Base-by-base conservation (phyloP, 2,797 vertebrate species). In the Coccyzus lansbergi region DNA sequence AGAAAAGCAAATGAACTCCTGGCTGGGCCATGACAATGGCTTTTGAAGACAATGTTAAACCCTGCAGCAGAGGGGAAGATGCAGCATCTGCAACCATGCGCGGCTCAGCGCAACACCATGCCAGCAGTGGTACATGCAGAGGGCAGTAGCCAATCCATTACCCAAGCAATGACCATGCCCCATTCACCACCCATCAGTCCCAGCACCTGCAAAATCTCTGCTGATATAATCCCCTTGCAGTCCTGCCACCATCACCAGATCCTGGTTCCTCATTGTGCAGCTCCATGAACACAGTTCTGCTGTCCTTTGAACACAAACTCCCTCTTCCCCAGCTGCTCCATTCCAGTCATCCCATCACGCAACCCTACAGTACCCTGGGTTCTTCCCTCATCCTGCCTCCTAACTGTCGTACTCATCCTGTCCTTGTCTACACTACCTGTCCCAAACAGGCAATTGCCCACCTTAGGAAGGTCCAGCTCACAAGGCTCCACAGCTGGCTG, bases 61-160 rank as follows among this genome's bases (percentile, higher is more conserved):
- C 24, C 33, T 1, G 2, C 2, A 0, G 42, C 25, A 28, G 28
- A 86, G 14, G n/a, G 34, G 40, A 10, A 49, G 40, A 79, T 36
- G 65, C 49, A 21, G 28, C 38, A 21, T 67, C 31, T 6, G 63
- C 46, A 59, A 20, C n/a, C 7, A 6, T 1, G 29, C 6, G 34
- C 5, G 9, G 58, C 64, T 72, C 58, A 12, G 76, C 42, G 38
- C 4, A 2, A 74, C 69, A 64, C 16, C 11, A 1, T 0, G 10
- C 14, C 2, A 3, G n/a, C 64, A 53, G 5, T 1, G 0, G 29
- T 7, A 34, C 51, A 22, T 1, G n/a, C 1, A 1, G 14, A 40
- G 33, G 28, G 40, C 84, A 78, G 58, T 48, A 55, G n/a, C 15
- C 0, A 1, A 9, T 7, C 26, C 3, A 0, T 12, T 36, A 53